Evolutionary conservation across 2,797 vertebrate genomes (phyloP), one percentile per base, ranked within the genome.

Genomic region (Xenopus petersii): DNA sequence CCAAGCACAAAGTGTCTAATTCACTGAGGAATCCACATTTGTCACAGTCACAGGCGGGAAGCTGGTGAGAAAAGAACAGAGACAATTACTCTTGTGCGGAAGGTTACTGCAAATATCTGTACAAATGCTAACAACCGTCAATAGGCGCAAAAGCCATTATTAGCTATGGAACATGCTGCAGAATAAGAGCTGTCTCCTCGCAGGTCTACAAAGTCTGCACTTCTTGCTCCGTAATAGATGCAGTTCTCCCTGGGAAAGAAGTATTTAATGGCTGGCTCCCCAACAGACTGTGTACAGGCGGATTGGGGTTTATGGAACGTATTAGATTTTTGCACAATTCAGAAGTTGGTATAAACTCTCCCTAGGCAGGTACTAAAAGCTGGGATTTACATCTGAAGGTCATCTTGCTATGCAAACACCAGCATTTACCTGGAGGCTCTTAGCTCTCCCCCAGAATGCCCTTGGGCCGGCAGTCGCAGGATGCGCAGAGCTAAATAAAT

Each of bases 1-100:
- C 71, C 77, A 70, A 60, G 67, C 62, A 15, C 16, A 49, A 49
- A 79, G 66, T 74, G 72, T 79, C 77, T 79, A 79, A 79, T 79
- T 79, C 74, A 79, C 77, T 79, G 71, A 79, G 72, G 77, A 67
- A 74, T 79, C 71, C 77, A 74, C 77, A 79, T 79, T 79, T 79
- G 77, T 79, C 77, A 79, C 71, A 47, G 77, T 79, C 77, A 21
- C 21, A 79, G 46, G 65, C 67, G 65, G 77, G 67, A 62, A 79
- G 66, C 77, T 70, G 71, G 71, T 74, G 77, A 79, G 77, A 66
- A 70, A 66, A 64, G 71, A 66, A 74, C 71, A 74, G 71, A 69
- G 76, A 79, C 71, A 74, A 79, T 79, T 79, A 79, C 66, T 79
- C 71, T 79, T 79, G 62, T 79, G 55, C 71, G 68, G 71, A 79